Conservation (phyloP, 2,797 vertebrate genomes). For the Spinus pinus region DNA sequence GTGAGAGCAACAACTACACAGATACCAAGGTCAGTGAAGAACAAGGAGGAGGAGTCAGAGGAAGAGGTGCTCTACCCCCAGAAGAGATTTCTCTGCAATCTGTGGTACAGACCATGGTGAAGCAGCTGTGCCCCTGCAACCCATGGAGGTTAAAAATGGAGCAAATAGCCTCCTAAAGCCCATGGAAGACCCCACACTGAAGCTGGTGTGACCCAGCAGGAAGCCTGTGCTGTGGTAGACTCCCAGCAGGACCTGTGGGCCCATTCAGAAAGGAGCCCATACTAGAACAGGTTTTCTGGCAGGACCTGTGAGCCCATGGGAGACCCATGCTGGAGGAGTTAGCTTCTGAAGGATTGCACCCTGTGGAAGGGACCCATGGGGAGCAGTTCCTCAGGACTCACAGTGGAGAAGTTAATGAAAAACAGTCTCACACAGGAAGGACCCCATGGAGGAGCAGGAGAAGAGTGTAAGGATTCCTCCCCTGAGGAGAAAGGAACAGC, state of each 20-base stretch:
- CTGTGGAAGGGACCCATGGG: neutral
- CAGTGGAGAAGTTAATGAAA: neutral
- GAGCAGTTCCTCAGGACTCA: neutral
- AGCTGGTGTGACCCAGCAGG: neutral
- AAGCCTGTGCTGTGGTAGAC: neutral
- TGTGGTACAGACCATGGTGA: neutral
- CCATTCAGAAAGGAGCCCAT: neutral
- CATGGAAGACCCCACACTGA: neutral
- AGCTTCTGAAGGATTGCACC: neutral
- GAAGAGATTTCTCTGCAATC: neutral
- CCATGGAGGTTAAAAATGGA: neutral
- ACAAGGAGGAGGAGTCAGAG: neutral
- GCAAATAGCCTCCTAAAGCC: neutral
- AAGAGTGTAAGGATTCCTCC: no score
- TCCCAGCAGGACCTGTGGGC: no score
- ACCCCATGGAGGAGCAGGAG: neutral
- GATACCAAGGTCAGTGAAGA: neutral
- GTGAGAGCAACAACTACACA: neutral
- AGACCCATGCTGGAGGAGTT: neutral
- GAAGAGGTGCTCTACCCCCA: fast-evolving
- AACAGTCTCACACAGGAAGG: neutral
- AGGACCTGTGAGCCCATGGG: neutral
- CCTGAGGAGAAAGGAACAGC: neutral
- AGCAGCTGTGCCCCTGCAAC: neutral
- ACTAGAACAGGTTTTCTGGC: neutral